A percentile compares a stretch with the other conserved stretches of the same genome.
phyloP scores from a whole-genome alignment of 1,140 invertebrate genomes.

The Mactra quadrangularis region DNA sequence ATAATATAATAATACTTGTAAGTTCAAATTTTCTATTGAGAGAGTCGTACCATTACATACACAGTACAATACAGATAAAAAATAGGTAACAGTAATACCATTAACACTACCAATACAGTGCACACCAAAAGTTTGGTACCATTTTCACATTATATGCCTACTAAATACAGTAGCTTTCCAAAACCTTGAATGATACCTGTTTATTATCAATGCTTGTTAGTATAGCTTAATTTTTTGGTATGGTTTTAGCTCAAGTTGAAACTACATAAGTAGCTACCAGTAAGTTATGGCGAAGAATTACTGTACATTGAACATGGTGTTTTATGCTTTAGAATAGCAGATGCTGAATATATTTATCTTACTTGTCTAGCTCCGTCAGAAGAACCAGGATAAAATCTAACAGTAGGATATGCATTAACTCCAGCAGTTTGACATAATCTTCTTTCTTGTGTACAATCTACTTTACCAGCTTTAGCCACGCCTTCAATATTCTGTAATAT shows the following conservation, averaged over 20 bases:
- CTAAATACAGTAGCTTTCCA: too few species aligned
- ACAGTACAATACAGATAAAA: not conserved
- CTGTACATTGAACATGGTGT: too few species aligned
- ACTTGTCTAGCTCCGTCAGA: conserved; percentile 50
- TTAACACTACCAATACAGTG: not conserved
- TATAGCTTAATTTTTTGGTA: too few species aligned
- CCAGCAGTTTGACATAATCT: conserved; percentile 84
- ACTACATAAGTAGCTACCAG: too few species aligned
- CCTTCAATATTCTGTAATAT: conserved; percentile 84
- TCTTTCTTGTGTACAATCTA: conserved; percentile 86
- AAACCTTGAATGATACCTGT: too few species aligned
- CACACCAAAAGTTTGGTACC: too few species aligned
- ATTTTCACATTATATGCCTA: too few species aligned
- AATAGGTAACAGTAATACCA: not conserved
- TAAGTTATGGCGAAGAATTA: too few species aligned
- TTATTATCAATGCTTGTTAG: too few species aligned
- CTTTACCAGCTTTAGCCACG: conserved; percentile 85
- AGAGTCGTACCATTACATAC: not conserved
- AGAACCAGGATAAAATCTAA: conserved; percentile 83
- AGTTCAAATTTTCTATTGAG: not conserved
- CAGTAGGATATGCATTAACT: conserved; percentile 85
- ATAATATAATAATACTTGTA: not conserved
- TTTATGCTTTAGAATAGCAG: too few species aligned
- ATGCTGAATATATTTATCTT: too few species aligned
- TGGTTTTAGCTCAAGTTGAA: too few species aligned